phyloP scores from a whole-genome alignment of 1,140 invertebrate species.

The Apis cerana region DNA sequence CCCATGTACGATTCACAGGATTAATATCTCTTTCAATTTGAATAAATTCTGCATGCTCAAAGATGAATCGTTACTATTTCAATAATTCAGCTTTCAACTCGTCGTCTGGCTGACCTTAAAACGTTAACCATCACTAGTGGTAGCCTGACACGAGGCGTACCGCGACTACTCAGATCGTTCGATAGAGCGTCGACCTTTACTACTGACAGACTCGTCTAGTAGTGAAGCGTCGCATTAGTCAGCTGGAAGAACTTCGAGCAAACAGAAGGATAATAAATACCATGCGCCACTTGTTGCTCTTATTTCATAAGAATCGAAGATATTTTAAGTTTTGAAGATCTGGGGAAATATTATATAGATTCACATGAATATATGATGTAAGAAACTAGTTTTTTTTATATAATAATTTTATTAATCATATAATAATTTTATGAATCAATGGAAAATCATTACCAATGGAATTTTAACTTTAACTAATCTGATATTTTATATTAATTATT shows the following conservation, averaged over 20 bases:
- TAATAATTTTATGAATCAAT: no score
- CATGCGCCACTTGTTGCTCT: conserved; percentile 58
- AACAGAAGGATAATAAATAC: conserved; percentile 51
- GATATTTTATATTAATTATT: no score
- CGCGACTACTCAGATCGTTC: conserved; percentile 15
- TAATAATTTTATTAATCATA: no score
- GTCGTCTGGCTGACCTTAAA: not conserved
- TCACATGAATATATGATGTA: no score
- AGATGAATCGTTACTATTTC: not conserved
- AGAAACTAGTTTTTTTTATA: not conserved
- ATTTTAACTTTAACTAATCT: no score
- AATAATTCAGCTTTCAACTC: conserved; percentile 1
- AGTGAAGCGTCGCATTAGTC: conserved; percentile 25
- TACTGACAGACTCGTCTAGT: conserved; percentile 34
- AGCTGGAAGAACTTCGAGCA: not conserved
- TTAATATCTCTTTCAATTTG: not conserved
- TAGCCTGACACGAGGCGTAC: not conserved
- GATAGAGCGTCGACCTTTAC: conserved; percentile 30
- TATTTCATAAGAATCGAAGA: conserved; percentile 33
- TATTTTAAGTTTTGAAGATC: not conserved
- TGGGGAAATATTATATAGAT: no score
- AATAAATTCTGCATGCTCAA: not conserved
- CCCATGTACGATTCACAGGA: not conserved
- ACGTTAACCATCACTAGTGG: not conserved
- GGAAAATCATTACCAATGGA: no score